phyloP scores from a whole-genome alignment of 1,140 invertebrate genomes.

The Drosophila mojavensis region DNA sequence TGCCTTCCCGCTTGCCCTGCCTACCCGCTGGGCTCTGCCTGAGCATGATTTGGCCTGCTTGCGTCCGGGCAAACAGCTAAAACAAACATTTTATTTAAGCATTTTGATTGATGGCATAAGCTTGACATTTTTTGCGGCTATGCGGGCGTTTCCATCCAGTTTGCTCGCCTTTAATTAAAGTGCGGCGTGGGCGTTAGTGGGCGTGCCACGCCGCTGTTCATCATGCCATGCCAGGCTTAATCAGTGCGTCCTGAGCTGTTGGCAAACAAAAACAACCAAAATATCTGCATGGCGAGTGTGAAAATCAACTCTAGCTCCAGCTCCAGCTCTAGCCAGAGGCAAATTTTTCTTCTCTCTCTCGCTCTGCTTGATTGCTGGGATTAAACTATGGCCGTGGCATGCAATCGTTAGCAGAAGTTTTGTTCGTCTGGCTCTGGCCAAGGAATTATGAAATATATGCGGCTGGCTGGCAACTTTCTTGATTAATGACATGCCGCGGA shows the following conservation, averaged over 20 bases:
- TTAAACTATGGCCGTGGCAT: conserved; percentile 47
- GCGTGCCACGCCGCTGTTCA: conserved; percentile 43
- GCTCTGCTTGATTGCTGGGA: conserved; percentile 36
- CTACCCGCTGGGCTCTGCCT: background rate
- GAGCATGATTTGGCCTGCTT: conserved; percentile 38
- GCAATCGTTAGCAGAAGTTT: conserved; percentile 71
- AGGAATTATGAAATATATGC: conserved; percentile 47
- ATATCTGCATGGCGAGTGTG: conserved; percentile 19
- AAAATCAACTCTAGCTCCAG: background rate
- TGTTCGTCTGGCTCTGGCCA: conserved; percentile 6
- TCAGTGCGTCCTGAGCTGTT: conserved; percentile 43
- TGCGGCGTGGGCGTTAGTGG: conserved; percentile 37
- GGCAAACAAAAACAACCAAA: conserved; percentile 9
- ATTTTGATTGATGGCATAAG: conserved; percentile 81
- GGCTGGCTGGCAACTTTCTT: conserved; percentile 20
- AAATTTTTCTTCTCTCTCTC: background rate
- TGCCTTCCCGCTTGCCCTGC: background rate
- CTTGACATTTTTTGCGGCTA: conserved; percentile 57
- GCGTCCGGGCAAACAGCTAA: conserved; percentile 51
- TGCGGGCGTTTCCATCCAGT: conserved; percentile 35
- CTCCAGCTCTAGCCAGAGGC: background rate
- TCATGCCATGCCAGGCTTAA: conserved; percentile 55
- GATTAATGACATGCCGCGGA: conserved; percentile 43
- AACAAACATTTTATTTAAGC: conserved; percentile 80
- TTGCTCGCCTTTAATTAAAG: conserved; percentile 75